Conservation (phyloP, 2,113 vertebrate species). For the Crotalus tigris region DNA sequence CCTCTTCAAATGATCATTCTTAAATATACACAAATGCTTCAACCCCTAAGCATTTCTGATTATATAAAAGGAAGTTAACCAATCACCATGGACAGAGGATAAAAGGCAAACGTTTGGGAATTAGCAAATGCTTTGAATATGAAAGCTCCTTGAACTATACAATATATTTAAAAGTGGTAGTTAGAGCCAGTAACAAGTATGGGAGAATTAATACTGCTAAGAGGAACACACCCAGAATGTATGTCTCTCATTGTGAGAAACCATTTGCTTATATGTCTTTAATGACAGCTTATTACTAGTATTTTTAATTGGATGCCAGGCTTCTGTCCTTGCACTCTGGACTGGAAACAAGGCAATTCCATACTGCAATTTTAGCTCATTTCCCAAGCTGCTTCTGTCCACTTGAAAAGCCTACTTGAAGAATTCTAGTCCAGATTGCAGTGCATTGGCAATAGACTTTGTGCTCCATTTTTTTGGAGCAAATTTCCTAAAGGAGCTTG, state of each 20-base stretch:
- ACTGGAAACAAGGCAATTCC: background rate
- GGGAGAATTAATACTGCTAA: background rate
- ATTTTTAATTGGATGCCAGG: background rate
- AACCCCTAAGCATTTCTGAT: conserved; percentile 37
- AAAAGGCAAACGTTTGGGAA: conserved; percentile 55
- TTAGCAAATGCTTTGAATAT: conserved; percentile 52
- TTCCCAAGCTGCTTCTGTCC: background rate
- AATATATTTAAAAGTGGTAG: background rate
- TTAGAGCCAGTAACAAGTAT: background rate
- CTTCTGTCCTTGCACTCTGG: background rate
- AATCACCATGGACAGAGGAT: conserved; percentile 37
- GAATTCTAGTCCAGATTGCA: no score
- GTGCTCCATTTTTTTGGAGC: no score
- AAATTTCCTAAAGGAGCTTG: background rate
- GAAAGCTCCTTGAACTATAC: background rate
- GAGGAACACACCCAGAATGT: background rate
- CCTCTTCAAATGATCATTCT: conserved; percentile 33
- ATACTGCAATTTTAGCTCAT: background rate
- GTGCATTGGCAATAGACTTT: no score
- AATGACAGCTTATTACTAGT: background rate
- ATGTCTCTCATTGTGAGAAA: background rate
- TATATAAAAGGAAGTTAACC: conserved; percentile 48
- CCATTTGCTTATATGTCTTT: background rate
- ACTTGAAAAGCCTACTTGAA: background rate
- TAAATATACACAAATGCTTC: conserved; percentile 50